phyloP scores from a whole-genome alignment of 37 sponge, comb jelly and placozoan species.

The Diacarnus erythraeanus region DNA sequence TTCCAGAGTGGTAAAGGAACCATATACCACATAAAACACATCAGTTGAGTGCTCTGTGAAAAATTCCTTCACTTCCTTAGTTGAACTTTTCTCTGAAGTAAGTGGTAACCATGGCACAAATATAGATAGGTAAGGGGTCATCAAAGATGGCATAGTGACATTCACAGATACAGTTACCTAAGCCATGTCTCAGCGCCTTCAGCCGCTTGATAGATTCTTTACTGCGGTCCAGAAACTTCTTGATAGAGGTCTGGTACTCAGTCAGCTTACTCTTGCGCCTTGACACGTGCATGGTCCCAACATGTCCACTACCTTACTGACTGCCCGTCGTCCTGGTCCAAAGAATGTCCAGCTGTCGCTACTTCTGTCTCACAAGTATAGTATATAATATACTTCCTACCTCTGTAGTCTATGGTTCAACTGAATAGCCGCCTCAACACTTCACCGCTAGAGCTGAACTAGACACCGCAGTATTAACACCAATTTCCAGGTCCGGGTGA shows the following conservation, averaged over 20 bases:
- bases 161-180: conserved; percentile 42
- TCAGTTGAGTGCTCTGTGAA: conserved; percentile 44
- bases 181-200: conserved; percentile 62
- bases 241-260: conserved; percentile 53
- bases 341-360: too few species aligned
- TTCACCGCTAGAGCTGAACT: too few species aligned
- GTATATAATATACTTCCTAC: too few species aligned
- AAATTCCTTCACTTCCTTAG: conserved; percentile 65
- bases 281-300: conserved; percentile 3
- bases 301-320: not conserved
- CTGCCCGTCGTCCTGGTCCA: not conserved
- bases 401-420: too few species aligned
- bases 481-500: too few species aligned
- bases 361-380: too few species aligned
- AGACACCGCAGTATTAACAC: too few species aligned
- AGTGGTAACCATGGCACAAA: not conserved
- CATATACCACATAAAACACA: conserved; percentile 74
- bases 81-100: conserved; percentile 56
- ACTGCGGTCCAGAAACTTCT: conserved; percentile 76
- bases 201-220: conserved; percentile 72
- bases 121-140: not conserved
- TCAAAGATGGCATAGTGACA: not conserved
- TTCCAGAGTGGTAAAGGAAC: conserved; percentile 68
- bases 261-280: conserved; percentile 27
- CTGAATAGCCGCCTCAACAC: too few species aligned